phyloP scores from a whole-genome alignment of 2,888 invertebrate species.

The Blera fallax region DNA sequence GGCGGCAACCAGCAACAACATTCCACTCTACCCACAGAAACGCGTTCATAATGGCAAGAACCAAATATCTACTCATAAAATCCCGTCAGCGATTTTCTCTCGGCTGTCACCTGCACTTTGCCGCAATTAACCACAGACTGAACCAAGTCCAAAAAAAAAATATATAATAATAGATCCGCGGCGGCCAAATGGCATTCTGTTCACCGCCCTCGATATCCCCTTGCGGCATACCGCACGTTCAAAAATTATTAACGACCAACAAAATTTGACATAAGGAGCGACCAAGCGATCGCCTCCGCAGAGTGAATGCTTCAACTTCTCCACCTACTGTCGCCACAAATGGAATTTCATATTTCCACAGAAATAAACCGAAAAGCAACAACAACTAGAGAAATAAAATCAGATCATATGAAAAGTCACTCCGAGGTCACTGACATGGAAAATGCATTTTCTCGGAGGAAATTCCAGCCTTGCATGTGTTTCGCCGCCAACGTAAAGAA shows the following conservation, averaged over 20 bases:
- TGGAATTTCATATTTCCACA: slow-evolving; percentile 57
- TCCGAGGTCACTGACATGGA: slow-evolving; percentile 67
- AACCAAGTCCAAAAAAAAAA: slow-evolving; percentile 3
- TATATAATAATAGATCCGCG: not conserved
- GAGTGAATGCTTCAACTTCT: slow-evolving; percentile 14
- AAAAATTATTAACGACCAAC: slow-evolving; percentile 33
- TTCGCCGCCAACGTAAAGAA: slow-evolving; percentile 23
- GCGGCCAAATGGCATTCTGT: slow-evolving; percentile 16
- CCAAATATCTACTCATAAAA: not conserved
- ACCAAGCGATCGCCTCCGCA: slow-evolving; percentile 43
- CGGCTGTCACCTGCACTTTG: slow-evolving; percentile 58
- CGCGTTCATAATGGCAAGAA: not conserved
- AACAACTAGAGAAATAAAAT: slow-evolving; percentile 35
- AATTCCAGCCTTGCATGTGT: slow-evolving; percentile 43
- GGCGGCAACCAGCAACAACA: slow-evolving; percentile 19
- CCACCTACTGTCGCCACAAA: slow-evolving; percentile 34
- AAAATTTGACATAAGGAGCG: slow-evolving; percentile 17
- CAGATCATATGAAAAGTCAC: slow-evolving; percentile 53
- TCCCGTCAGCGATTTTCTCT: slow-evolving; percentile 31
- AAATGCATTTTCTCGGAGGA: slow-evolving; percentile 63
- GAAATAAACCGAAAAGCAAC: slow-evolving; percentile 30
- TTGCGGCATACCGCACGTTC: slow-evolving; percentile 6
- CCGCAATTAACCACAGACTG: slow-evolving; percentile 45
- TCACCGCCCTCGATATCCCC: slow-evolving; percentile 17
- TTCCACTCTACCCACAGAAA: slow-evolving; percentile 45